Evolutionary conservation across 2,113 vertebrate genomes (phyloP).

Genomic region (Labrus mixtus): DNA sequence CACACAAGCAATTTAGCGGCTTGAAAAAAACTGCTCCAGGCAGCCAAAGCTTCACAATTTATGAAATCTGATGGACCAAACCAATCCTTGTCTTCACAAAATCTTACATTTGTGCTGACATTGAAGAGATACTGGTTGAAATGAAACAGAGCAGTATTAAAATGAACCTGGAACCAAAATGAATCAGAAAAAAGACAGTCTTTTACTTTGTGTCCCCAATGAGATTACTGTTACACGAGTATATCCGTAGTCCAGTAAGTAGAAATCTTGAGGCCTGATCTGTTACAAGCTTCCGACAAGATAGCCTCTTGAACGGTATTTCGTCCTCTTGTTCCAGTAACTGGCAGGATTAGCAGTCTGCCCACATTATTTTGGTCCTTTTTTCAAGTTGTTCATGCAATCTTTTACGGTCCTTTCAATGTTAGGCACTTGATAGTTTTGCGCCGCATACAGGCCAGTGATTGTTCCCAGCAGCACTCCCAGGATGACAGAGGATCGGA

Average conservation of each 20-base stretch:
- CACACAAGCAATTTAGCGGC: not conserved
- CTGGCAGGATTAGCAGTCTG: not conserved
- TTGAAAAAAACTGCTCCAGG: conserved; percentile 39
- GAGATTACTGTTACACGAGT: conserved; percentile 43
- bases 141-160: conserved; percentile 6
- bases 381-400: conserved; percentile 85
- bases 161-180: conserved; percentile 19
- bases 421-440: conserved; percentile 90
- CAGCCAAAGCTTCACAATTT: conserved; percentile 25
- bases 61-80: conserved; percentile 38
- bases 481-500: conserved; percentile 92
- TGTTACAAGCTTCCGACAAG: conserved; percentile 1
- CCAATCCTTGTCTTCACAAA: conserved; percentile 13
- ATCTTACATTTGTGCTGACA: not conserved
- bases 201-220: conserved; percentile 37
- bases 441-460: conserved; percentile 93
- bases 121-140: not conserved
- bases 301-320: not conserved
- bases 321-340: not conserved
- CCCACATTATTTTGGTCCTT: conserved; percentile 85
- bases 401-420: conserved; percentile 91
- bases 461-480: conserved; percentile 90
- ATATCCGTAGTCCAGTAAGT: conserved; percentile 12
- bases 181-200: conserved; percentile 4
- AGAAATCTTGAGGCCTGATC: conserved; percentile 14